Evolutionary conservation across 2,888 invertebrate genomes (phyloP).

Genomic region (Pseudococcus jackbeardsleyi): DNA sequence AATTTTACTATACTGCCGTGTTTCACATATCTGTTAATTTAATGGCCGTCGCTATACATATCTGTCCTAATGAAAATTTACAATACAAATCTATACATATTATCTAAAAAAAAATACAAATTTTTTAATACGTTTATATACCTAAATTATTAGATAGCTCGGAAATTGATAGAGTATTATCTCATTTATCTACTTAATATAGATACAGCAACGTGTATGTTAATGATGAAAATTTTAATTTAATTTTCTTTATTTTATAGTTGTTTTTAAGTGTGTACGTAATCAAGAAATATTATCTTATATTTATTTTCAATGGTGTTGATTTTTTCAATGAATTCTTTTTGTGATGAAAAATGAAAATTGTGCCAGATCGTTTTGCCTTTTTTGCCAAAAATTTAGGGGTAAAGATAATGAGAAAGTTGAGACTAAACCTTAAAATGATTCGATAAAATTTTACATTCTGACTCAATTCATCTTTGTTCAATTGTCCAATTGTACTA

Average conservation of each 20-base stretch:
- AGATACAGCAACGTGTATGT: constrained; percentile 54
- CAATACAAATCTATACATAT: constrained; percentile 28
- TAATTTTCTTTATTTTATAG: constrained; percentile 46
- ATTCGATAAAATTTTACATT: no score
- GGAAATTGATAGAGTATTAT: neutral
- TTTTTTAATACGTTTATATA: constrained; percentile 48
- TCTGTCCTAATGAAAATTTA: constrained; percentile 35
- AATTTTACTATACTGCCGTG: constrained; percentile 48
- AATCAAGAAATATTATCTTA: constrained; percentile 25
- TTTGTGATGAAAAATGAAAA: neutral
- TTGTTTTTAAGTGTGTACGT: constrained; percentile 52
- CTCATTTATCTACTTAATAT: neutral
- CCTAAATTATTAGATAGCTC: neutral
- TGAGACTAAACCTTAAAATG: no score
- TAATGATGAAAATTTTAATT: constrained; percentile 44
- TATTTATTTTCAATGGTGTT: neutral
- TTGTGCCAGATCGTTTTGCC: no score
- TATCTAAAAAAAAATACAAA: neutral
- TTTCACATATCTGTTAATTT: constrained; percentile 47
- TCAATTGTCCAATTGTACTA: no score
- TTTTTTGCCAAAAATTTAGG: no score
- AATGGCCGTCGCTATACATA: constrained; percentile 44
- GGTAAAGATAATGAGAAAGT: no score
- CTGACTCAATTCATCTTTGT: no score
- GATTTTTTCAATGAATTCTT: neutral